Conservation (phyloP, 2,113 vertebrate species). For the Hyla sarda region DNA sequence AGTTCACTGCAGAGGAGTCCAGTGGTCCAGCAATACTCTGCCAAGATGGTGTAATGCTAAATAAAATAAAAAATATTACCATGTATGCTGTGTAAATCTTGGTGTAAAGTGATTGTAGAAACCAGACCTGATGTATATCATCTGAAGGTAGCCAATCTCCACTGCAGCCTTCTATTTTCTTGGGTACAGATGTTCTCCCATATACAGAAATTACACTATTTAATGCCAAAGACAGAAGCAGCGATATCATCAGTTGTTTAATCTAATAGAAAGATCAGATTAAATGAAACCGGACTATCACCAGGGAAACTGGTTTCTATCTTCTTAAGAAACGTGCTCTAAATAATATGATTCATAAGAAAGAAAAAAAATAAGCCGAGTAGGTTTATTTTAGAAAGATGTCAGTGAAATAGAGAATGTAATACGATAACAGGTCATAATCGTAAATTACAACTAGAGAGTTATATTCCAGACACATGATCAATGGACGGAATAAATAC, state of each 20-base stretch:
- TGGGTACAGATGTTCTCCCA: neutral
- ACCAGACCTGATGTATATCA: neutral
- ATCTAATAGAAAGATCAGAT: slow-evolving; percentile 19
- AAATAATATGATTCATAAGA: slow-evolving; percentile 3
- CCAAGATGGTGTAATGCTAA: neutral
- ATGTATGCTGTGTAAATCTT: neutral
- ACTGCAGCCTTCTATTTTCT: neutral
- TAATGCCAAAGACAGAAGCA: neutral
- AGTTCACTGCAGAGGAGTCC: too few species aligned
- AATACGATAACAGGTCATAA: neutral
- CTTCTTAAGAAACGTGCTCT: slow-evolving; percentile 20
- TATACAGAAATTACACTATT: neutral
- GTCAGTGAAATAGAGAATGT: neutral
- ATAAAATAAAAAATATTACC: neutral
- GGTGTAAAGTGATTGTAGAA: too few species aligned
- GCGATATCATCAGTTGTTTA: slow-evolving; percentile 8
- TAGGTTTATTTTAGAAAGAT: neutral
- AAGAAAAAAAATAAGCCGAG: neutral
- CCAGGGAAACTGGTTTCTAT: slow-evolving; percentile 25
- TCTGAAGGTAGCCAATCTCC: neutral
- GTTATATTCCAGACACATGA: neutral
- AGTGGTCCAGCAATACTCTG: too few species aligned
- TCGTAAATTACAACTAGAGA: neutral
- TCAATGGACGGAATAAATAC: neutral
- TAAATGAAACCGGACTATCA: slow-evolving; percentile 34